Conservation (phyloP, 2,113 vertebrate species). For the Montifringilla adamsi region DNA sequence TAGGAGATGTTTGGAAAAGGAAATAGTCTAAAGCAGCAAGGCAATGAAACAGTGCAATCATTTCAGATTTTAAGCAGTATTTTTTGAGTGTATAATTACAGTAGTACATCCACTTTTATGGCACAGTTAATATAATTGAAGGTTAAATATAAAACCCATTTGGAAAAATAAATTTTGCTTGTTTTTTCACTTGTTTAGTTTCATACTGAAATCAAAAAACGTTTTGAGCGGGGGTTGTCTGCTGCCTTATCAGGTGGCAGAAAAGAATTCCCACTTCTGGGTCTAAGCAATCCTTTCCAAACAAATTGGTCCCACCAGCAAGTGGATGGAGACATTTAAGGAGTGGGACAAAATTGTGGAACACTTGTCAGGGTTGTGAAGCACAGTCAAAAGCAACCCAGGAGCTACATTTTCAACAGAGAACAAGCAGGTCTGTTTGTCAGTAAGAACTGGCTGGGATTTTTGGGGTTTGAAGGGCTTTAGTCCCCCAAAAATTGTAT, state of each 20-base stretch:
- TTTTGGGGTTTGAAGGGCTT: not conserved
- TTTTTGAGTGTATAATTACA: not conserved
- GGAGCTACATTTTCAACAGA: not conserved
- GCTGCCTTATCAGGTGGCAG: not conserved
- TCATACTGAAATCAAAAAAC: not conserved
- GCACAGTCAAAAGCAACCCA: not conserved
- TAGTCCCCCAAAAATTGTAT: accelerated
- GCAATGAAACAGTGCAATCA: not conserved
- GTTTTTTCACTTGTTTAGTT: not conserved
- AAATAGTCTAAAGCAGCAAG: not conserved
- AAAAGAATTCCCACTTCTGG: not conserved
- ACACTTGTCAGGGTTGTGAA: not conserved
- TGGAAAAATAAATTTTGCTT: not conserved
- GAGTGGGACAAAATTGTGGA: not conserved
- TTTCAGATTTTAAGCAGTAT: not conserved
- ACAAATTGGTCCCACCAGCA: not conserved
- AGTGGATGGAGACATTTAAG: not conserved
- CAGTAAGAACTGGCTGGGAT: not conserved
- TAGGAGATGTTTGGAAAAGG: not conserved
- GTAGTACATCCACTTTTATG: not conserved
- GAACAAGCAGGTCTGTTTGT: not conserved
- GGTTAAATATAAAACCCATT: not conserved
- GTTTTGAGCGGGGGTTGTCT: not conserved
- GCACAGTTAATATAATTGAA: not conserved
- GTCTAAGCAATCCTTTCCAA: not conserved